Conservation (phyloP, 2,797 vertebrate species). For the Neosilurus hyrtlii region DNA sequence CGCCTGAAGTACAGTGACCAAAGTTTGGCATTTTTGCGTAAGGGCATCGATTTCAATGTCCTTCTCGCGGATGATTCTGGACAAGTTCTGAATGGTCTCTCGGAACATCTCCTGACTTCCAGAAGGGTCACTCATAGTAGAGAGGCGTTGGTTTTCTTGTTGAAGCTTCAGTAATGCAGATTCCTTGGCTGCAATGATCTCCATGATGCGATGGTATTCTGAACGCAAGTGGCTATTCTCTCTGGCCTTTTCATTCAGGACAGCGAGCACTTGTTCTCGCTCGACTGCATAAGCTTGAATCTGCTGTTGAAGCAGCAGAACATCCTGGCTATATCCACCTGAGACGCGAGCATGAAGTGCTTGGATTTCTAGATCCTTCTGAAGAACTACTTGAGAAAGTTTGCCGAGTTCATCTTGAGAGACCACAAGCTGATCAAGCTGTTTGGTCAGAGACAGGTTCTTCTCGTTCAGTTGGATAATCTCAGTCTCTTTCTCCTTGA, state of each 20-base stretch:
- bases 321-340: slow-evolving; percentile 77
- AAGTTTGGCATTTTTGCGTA: slow-evolving; percentile 94
- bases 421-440: slow-evolving; percentile 84
- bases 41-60: slow-evolving; percentile 97
- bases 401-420: slow-evolving; percentile 90
- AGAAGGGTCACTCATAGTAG: slow-evolving; percentile 77
- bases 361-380: slow-evolving; percentile 95
- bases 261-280: slow-evolving; percentile 87
- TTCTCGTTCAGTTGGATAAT: slow-evolving; percentile 92
- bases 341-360: slow-evolving; percentile 85
- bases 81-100: slow-evolving; percentile 97
- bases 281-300: slow-evolving; percentile 87
- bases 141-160: slow-evolving; percentile 89
- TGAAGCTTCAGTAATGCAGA: slow-evolving; percentile 86
- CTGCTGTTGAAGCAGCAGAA: slow-evolving; percentile 90
- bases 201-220: slow-evolving; percentile 91
- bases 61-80: slow-evolving; percentile 95
- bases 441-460: slow-evolving; percentile 84
- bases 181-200: slow-evolving; percentile 90
- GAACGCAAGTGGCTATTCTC: slow-evolving; percentile 93
- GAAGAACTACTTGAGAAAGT: slow-evolving; percentile 87
- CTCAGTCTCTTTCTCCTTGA: slow-evolving; percentile 94
- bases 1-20: slow-evolving; percentile 87
- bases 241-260: slow-evolving; percentile 92
- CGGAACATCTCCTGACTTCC: slow-evolving; percentile 95